Base-by-base conservation (phyloP, 2,888 invertebrate genomes). In the Theretra japonica region DNA sequence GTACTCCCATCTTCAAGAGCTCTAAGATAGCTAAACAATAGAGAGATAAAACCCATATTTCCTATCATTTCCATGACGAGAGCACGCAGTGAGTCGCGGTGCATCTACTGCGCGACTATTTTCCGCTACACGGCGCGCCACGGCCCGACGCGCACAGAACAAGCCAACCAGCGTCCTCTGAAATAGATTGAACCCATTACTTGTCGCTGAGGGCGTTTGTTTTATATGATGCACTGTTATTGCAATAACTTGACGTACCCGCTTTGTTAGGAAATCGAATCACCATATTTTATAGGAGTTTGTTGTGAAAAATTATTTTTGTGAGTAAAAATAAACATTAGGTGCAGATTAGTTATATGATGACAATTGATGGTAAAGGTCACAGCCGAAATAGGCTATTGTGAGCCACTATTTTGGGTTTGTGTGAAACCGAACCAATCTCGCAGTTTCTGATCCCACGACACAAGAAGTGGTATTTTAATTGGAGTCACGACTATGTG, bases 81-180 rank as follows among this genome's bases (percentile, higher is more conserved):
- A 23, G 7, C 33, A 65, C 23, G 41, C 15, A 23, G n/a, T 30
- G 30, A 48, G 28, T n/a, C 21, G 41, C 56, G 53, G 76, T 75
- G 75, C 76, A 74, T 72, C 53, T 74, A 28, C 21, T 28, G 74
- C 75, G 75, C 65, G 73, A 73, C 74, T 75, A 79, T 79, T 80
- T 80, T 77, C 79, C 80, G 60, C 78, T 75, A 77, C 77, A 78
- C 76, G 76, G 68, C 57, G 77, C 77, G 72, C n/a, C 68, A 74
- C 76, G 76, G 72, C 73, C 73, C 75, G 74, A 62, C 77, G 76
- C 74, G 53, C 71, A 70, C 62, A 70, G 33, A 74, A 30, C 70
- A 65, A 41, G 15, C 57, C 48, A 62, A 50, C 60, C 53, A 65
- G 53, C 30, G 19, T 25, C 48, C 56, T 41, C 53, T 68, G 58